phyloP scores from a whole-genome alignment of 1,140 invertebrate species.

The Drosophila suzukii region DNA sequence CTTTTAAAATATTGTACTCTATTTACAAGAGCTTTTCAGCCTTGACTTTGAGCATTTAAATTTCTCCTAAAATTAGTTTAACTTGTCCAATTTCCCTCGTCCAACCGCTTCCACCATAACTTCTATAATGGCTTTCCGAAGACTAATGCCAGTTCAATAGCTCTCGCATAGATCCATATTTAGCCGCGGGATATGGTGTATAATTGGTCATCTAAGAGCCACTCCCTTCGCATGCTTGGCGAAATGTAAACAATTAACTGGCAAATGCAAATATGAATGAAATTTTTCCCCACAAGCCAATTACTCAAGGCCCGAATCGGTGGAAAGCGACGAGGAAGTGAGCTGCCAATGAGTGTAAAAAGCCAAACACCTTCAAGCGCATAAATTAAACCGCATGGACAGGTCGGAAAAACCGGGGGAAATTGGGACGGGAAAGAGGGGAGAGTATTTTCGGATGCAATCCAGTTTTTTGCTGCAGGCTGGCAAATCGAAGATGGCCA shows the following conservation, averaged over 20 bases:
- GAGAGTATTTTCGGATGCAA: slow-evolving; percentile 8
- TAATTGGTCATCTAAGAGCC: slow-evolving; percentile 22
- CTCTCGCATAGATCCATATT: slow-evolving; percentile 22
- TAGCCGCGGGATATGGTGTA: slow-evolving; percentile 12
- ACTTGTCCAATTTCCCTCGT: background rate
- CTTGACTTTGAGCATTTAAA: background rate
- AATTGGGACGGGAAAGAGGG: background rate
- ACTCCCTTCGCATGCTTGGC: slow-evolving; percentile 39
- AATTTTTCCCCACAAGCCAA: slow-evolving; percentile 24
- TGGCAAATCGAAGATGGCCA: slow-evolving; percentile 39
- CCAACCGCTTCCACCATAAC: slow-evolving; percentile 14
- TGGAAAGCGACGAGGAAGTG: slow-evolving; percentile 30
- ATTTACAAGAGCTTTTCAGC: background rate
- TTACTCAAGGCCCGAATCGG: slow-evolving; percentile 19
- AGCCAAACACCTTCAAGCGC: slow-evolving; percentile 52
- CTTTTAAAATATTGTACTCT: too few relatives aligned
- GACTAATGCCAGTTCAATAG: slow-evolving; percentile 25
- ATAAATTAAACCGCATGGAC: slow-evolving; percentile 42
- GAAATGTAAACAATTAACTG: slow-evolving; percentile 50
- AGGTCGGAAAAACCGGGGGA: slow-evolving; percentile 15
- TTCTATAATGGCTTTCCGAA: background rate
- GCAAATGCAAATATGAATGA: slow-evolving; percentile 41
- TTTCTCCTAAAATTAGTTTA: background rate
- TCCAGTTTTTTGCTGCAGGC: slow-evolving; percentile 41
- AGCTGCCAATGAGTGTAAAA: slow-evolving; percentile 53